Base-by-base conservation (phyloP, 2,888 invertebrate genomes). In the Caradrina clavipalpis region DNA sequence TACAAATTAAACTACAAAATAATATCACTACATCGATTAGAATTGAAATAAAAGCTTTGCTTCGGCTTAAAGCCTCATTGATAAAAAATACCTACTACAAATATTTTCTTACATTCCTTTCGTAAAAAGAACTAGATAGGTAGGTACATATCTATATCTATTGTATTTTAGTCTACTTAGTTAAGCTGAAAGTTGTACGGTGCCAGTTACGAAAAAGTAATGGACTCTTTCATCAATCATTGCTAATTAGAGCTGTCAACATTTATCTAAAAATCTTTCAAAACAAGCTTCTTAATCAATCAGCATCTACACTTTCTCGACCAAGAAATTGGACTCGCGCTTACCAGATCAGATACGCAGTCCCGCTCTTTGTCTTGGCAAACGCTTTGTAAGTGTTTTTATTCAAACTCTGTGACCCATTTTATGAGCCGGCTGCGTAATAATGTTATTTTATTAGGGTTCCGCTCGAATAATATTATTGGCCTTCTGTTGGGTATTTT, bases 391-490 rank as follows among this genome's bases (percentile, higher is more conserved):
- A 64, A 74, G 63, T 42, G 21, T 69, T 69, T 78, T 73, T 74
- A 66, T 81, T 71, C 60, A 65, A 70, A 69, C 64, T 50, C 59
- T 47, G 66, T 76, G 76, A 82, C 80, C 82, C 69, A 72, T 82
- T 84, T 82, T 45, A 49, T 19, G 35, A 54, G 39, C 54, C 63
- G 39, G 64, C 65, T 64, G 59, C 66, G 69, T 82, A 66, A 79
- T 71, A 71, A 82, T 57, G 58, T 55, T 72, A 65, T 71, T 80
- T 69, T 81, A 83, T 81, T 72, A 63, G 70, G 76, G 84, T 72
- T 59, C 31, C 54, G 11, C 45, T 35, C 19, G 59, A 69, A 64
- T 70, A 59, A 70, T 73, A 75, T 69, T 66, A 58, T 49, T 60
- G 47, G 21, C 4, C 53, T 39, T 64, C 49, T 61, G 60, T 69